Percentiles rank a stretch among this genome's conserved stretches.
phyloP scores from a whole-genome alignment of 2,113 vertebrate species.

The Aix galericulata region DNA sequence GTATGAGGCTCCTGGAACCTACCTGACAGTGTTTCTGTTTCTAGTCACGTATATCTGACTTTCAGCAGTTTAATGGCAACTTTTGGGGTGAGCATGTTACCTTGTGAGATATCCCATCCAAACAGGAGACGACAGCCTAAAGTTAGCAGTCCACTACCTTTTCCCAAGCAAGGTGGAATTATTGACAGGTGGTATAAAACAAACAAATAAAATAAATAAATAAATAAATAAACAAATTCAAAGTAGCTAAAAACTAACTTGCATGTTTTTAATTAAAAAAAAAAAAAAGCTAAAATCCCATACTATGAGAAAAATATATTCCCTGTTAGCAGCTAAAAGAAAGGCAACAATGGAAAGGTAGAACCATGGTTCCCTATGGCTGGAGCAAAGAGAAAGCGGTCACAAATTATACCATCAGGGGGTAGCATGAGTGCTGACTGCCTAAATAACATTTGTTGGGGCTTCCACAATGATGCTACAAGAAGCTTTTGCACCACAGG shows the following conservation, averaged over 20 bases:
- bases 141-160: not conserved
- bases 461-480: not conserved
- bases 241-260: not conserved
- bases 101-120: not conserved
- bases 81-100: not conserved
- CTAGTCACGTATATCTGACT: not conserved
- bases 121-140: not conserved
- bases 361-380: not conserved
- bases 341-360: not conserved
- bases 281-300: not conserved
- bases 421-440: not conserved
- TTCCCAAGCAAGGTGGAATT: not conserved
- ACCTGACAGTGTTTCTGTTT: not conserved
- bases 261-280: not conserved
- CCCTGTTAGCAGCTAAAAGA: not conserved
- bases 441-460: not conserved
- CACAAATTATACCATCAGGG: not conserved
- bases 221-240: not conserved
- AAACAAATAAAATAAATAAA: not conserved
- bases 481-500: not conserved
- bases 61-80: not conserved
- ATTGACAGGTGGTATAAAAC: not conserved
- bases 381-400: not conserved
- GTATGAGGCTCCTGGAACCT: not conserved
- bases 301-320: not conserved